Evolutionary conservation across 1,140 invertebrate genomes (phyloP).

Genomic region (Drosophila virilis): DNA sequence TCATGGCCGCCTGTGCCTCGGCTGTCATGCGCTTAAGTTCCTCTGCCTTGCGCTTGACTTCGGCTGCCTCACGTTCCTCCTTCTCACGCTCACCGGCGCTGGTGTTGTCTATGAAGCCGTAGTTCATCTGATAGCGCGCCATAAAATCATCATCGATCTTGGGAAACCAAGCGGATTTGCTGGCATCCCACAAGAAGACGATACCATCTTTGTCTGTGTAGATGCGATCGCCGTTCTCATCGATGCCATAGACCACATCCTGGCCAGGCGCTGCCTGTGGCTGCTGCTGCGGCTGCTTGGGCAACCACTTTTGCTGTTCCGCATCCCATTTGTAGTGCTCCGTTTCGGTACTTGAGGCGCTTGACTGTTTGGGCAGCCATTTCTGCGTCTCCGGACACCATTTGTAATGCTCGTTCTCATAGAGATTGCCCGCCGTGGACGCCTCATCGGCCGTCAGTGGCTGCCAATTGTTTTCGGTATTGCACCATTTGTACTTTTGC

Average conservation of each 20-base stretch:
- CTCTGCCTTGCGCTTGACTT: constrained; percentile 62
- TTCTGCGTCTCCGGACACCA: constrained; percentile 88
- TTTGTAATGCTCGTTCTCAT: constrained; percentile 88
- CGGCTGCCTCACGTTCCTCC: constrained; percentile 62
- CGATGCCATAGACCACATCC: constrained; percentile 87
- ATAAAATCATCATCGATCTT: constrained; percentile 99
- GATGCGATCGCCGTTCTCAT: constrained; percentile 91
- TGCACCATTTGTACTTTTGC: constrained; percentile 89
- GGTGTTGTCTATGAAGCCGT: constrained; percentile 91
- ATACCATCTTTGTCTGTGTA: constrained; percentile 96
- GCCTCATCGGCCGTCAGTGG: constrained; percentile 50
- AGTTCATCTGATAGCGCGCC: constrained; percentile 97
- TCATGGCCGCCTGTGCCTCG: constrained; percentile 75
- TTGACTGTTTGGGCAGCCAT: constrained; percentile 86
- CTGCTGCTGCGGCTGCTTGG: constrained; percentile 37
- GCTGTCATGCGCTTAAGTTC: constrained; percentile 72
- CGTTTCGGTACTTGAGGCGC: constrained; percentile 58
- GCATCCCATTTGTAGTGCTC: constrained; percentile 83
- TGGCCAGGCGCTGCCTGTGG: constrained; percentile 51
- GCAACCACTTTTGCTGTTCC: constrained; percentile 76
- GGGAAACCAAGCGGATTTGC: constrained; percentile 97
- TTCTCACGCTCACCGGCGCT: constrained; percentile 66
- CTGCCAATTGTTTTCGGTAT: constrained; percentile 86
- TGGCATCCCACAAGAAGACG: constrained; percentile 95
- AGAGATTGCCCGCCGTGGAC: constrained; percentile 84